A percentile compares a stretch with the other conserved stretches of the same genome.
Evolutionary conservation across 2,113 vertebrate species (phyloP).

Genomic region (Notechis scutatus): DNA sequence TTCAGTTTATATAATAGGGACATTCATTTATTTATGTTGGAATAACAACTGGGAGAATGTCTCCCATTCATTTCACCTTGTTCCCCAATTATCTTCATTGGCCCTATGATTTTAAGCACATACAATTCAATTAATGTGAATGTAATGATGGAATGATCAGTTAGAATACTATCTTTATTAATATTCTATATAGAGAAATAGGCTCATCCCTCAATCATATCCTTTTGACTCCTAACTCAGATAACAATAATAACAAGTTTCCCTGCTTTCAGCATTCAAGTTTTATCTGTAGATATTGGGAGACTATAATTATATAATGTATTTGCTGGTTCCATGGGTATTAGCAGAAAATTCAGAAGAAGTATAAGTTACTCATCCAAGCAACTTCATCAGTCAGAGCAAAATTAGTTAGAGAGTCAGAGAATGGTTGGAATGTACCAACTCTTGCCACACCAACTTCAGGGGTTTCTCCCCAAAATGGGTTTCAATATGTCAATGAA

Average conservation of each 20-base stretch:
- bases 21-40: constrained; percentile 38
- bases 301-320: neutral
- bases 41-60: constrained; percentile 28
- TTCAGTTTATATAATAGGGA: neutral
- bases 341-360: neutral
- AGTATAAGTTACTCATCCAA: too few relatives aligned
- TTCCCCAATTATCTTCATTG: constrained; percentile 45
- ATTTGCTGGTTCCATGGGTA: neutral
- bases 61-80: neutral
- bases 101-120: constrained; percentile 32
- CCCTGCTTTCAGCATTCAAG: neutral
- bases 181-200: neutral
- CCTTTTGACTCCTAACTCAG: constrained; percentile 19
- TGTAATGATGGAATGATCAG: too few relatives aligned
- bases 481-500: too few relatives aligned
- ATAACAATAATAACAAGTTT: neutral
- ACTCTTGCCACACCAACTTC: too few relatives aligned
- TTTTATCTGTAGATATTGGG: neutral
- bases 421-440: too few relatives aligned
- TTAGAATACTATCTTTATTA: too few relatives aligned
- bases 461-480: too few relatives aligned
- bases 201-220: neutral
- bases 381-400: too few relatives aligned
- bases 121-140: constrained; percentile 14
- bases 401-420: too few relatives aligned